Percentiles rank a stretch among this genome's conserved stretches.
Evolutionary conservation across 2,113 vertebrate genomes (phyloP).

Genomic region (Pluvianellus socialis): DNA sequence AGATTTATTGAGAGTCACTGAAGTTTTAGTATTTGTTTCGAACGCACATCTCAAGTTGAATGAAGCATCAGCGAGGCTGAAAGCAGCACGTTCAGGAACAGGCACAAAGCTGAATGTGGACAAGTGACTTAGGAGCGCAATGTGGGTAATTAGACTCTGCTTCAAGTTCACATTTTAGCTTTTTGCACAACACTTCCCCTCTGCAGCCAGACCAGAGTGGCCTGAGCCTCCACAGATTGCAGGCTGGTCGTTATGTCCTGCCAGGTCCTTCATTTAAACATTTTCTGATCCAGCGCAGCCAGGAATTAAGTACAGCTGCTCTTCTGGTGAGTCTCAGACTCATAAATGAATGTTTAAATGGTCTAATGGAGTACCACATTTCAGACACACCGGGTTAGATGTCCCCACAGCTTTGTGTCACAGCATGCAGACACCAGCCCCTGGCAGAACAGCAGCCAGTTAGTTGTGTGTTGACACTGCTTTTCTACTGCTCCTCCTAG

Average conservation of each 20-base stretch:
- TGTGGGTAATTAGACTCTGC: background rate
- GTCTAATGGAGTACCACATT: background rate
- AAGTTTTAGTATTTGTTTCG: background rate
- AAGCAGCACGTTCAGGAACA: background rate
- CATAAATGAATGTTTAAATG: background rate
- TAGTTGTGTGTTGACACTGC: background rate
- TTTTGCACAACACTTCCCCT: background rate
- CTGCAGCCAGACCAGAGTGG: background rate
- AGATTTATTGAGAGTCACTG: background rate
- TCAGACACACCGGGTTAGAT: background rate
- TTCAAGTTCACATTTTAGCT: background rate
- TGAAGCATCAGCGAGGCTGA: background rate
- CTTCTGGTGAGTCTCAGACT: background rate
- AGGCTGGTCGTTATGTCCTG: background rate
- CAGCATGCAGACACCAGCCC: background rate
- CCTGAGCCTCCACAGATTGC: background rate
- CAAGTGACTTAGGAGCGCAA: background rate
- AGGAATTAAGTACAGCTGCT: constrained; percentile 23
- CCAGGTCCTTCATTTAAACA: background rate
- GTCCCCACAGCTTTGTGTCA: background rate
- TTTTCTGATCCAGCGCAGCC: background rate
- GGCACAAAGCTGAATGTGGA: background rate
- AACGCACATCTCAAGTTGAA: background rate
- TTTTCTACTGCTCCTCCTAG: background rate
- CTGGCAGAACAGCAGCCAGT: background rate